phyloP scores from a whole-genome alignment of 2,888 invertebrate genomes.

The Spatulosminthurus flaviceps region DNA sequence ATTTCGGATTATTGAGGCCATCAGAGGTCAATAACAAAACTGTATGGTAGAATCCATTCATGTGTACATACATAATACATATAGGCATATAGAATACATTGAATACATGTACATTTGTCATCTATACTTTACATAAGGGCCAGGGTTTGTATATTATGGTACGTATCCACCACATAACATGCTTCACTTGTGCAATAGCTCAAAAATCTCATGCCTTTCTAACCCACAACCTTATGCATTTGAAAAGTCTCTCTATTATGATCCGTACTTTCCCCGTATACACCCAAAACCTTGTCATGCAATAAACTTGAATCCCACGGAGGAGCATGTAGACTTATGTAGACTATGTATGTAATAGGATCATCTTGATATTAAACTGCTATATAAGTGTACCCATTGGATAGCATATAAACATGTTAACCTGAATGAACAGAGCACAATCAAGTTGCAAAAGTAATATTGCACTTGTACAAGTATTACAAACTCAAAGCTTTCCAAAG shows the following conservation, averaged over 20 bases:
- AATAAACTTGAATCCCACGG: constrained; percentile 22
- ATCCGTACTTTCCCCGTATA: constrained; percentile 21
- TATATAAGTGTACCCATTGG: too few species aligned
- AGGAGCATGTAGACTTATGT: not conserved
- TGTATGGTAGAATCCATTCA: not conserved
- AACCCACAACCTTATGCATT: not conserved
- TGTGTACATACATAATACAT: too few species aligned
- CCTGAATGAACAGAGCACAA: not conserved
- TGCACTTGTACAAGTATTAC: not conserved
- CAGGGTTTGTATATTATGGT: too few species aligned
- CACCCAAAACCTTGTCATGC: constrained; percentile 28
- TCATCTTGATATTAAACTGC: too few species aligned
- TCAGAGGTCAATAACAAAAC: constrained; percentile 46
- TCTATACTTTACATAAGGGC: too few species aligned
- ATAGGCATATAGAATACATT: too few species aligned
- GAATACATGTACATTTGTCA: not conserved
- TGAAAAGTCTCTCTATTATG: not conserved
- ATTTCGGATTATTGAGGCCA: constrained; percentile 45
- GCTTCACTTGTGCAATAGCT: not conserved
- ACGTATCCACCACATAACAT: not conserved
- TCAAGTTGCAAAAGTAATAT: constrained; percentile 8
- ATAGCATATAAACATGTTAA: too few species aligned
- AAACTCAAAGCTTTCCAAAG: not conserved
- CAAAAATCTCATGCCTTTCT: not conserved
- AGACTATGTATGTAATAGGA: too few species aligned